A percentile compares a stretch with the other conserved stretches of the same genome.
Conservation (phyloP, 2,888 invertebrate genomes). For the Tachina fera region DNA sequence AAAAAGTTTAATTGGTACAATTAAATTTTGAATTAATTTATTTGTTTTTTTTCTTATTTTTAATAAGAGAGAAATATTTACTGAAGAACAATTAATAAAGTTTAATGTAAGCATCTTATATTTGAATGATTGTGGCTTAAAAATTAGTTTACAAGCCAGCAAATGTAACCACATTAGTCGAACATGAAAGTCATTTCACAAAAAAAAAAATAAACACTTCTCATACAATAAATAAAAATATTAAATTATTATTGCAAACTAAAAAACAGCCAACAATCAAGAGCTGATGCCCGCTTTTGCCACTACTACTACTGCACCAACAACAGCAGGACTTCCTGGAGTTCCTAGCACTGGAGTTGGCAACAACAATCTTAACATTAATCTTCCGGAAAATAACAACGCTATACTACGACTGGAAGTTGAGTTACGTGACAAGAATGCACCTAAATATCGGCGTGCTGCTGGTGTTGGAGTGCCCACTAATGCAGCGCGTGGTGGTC, state of each 20-base stretch:
- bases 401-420: slow-evolving; percentile 83
- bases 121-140: background rate
- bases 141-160: slow-evolving; percentile 24
- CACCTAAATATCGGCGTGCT: slow-evolving; percentile 82
- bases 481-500: slow-evolving; percentile 73
- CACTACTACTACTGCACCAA: slow-evolving; percentile 53
- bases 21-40: too few species aligned
- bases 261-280: slow-evolving; percentile 76
- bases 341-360: slow-evolving; percentile 62
- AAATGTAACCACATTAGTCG: slow-evolving; percentile 41
- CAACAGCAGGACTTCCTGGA: slow-evolving; percentile 18
- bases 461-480: slow-evolving; percentile 82
- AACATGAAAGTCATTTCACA: slow-evolving; percentile 28
- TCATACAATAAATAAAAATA: slow-evolving; percentile 9
- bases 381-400: slow-evolving; percentile 83
- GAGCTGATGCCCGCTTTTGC: slow-evolving; percentile 70
- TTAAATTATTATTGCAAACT: slow-evolving; percentile 3
- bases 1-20: too few species aligned
- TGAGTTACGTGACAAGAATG: slow-evolving; percentile 83
- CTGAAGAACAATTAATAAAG: background rate
- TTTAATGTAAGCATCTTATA: background rate
- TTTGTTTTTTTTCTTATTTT: too few species aligned
- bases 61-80: too few species aligned
- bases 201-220: background rate
- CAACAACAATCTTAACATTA: slow-evolving; percentile 83